Conservation (phyloP, 2,113 vertebrate species). For the Tylochromis polylepis region DNA sequence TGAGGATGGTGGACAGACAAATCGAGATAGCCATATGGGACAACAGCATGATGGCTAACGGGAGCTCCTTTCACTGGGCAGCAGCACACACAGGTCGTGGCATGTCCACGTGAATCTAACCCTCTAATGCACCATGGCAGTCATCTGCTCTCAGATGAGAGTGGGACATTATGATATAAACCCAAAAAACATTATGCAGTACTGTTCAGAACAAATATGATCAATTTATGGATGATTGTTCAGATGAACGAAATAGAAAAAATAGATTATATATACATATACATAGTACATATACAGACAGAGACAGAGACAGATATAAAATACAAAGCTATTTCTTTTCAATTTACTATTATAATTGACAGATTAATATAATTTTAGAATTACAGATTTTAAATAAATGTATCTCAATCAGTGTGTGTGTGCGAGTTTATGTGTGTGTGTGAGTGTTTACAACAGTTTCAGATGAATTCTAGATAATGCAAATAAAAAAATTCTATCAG, state of each 20-base stretch:
- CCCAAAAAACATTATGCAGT: neutral
- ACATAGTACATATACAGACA: neutral
- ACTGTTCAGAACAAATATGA: neutral
- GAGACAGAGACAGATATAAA: neutral
- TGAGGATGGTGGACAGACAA: slow-evolving; percentile 17
- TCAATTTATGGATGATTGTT: neutral
- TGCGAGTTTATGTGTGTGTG: neutral
- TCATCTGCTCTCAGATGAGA: neutral
- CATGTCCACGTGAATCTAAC: neutral
- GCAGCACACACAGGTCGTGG: slow-evolving; percentile 5
- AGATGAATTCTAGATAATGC: neutral
- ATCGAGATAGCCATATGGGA: slow-evolving; percentile 48
- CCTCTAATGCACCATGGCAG: neutral
- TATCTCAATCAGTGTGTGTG: neutral
- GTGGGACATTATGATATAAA: neutral
- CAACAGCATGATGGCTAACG: slow-evolving; percentile 42
- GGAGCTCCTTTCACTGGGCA: slow-evolving; percentile 17
- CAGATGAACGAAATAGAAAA: neutral
- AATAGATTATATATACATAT: neutral
- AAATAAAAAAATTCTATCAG: neutral
- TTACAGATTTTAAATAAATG: neutral
- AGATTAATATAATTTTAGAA: neutral
- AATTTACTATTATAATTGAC: neutral
- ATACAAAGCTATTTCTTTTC: neutral
- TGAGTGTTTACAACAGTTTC: neutral